These are phyloP conservation scores for Limnephilus rhombicus DNA, from an alignment of 2,888 invertebrate species.

Conservation along the genomic window DNA sequence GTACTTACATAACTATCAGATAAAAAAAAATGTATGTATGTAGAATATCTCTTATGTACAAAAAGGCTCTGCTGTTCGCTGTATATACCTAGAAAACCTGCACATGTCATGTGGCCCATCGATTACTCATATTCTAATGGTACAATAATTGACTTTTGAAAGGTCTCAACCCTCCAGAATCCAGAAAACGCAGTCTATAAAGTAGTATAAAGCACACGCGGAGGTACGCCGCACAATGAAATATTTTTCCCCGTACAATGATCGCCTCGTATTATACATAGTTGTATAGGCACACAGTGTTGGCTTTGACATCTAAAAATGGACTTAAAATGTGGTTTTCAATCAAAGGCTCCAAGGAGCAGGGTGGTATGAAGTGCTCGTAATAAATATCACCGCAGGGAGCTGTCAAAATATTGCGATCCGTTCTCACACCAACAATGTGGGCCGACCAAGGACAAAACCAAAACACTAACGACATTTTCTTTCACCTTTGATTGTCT, in stretches of 20 bases:
- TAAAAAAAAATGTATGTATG: not conserved
- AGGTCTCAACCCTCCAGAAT: not conserved
- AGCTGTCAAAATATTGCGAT: slow-evolving; percentile 66
- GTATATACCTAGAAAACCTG: not conserved
- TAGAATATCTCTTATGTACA: not conserved
- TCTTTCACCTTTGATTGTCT: slow-evolving; percentile 54
- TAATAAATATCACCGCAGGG: slow-evolving; percentile 65
- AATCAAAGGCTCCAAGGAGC: slow-evolving; percentile 37
- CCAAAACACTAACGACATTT: slow-evolving; percentile 63
- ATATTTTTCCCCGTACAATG: slow-evolving; percentile 3
- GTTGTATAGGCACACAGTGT: not conserved
- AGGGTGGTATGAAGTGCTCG: slow-evolving; percentile 48
- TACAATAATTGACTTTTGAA: not conserved
- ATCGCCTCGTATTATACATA: slow-evolving; percentile 31
- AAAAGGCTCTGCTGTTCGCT: not conserved
- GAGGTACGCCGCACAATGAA: not conserved
- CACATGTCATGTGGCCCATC: not conserved
- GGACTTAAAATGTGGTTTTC: slow-evolving; percentile 41
- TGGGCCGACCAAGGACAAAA: slow-evolving; percentile 58
- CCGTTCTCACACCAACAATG: slow-evolving; percentile 63
- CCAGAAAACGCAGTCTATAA: not conserved
- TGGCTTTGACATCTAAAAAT: slow-evolving; percentile 44
- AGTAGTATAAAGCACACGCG: not conserved
- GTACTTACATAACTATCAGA: not conserved
- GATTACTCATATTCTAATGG: not conserved